Conservation (phyloP, 1,140 invertebrate genomes). For the Ceratosolen fusciceps region DNA sequence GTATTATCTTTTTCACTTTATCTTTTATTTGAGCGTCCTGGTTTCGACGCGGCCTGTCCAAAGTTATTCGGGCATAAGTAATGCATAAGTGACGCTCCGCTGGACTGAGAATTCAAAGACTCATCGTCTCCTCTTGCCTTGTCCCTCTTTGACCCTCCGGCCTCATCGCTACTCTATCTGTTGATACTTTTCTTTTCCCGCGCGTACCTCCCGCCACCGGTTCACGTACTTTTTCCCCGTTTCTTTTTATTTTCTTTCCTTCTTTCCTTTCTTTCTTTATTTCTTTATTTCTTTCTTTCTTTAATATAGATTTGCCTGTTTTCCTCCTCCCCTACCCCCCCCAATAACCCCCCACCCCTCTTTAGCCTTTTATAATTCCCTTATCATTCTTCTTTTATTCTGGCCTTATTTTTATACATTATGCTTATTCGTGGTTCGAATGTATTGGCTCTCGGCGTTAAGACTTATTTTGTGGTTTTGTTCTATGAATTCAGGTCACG, state of each 20-base stretch:
- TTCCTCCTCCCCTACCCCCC: neutral
- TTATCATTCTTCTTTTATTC: neutral
- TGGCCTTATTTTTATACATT: slow-evolving; percentile 12
- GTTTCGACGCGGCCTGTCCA: slow-evolving; percentile 31
- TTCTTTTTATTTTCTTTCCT: neutral
- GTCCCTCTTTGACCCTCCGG: neutral
- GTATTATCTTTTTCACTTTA: neutral
- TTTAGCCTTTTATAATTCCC: slow-evolving; percentile 17
- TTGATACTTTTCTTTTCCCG: too few species aligned
- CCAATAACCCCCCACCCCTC: too few species aligned
- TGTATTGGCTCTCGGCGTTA: neutral
- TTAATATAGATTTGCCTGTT: slow-evolving; percentile 13
- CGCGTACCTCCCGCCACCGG: too few species aligned
- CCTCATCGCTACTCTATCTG: neutral
- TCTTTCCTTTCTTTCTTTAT: neutral
- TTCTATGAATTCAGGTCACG: neutral
- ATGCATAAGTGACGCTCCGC: slow-evolving; percentile 61
- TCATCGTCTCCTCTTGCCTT: slow-evolving; percentile 7
- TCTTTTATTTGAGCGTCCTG: slow-evolving; percentile 8
- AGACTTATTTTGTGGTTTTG: slow-evolving; percentile 1
- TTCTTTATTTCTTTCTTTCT: neutral
- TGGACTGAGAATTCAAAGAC: slow-evolving; percentile 68
- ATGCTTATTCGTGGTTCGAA: slow-evolving; percentile 13
- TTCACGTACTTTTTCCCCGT: too few species aligned
- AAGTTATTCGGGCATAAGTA: slow-evolving; percentile 58